Evolutionary conservation across 1,140 invertebrate genomes (phyloP), one percentile per base, ranked within the genome.

Genomic region (Papilio dardanus): DNA sequence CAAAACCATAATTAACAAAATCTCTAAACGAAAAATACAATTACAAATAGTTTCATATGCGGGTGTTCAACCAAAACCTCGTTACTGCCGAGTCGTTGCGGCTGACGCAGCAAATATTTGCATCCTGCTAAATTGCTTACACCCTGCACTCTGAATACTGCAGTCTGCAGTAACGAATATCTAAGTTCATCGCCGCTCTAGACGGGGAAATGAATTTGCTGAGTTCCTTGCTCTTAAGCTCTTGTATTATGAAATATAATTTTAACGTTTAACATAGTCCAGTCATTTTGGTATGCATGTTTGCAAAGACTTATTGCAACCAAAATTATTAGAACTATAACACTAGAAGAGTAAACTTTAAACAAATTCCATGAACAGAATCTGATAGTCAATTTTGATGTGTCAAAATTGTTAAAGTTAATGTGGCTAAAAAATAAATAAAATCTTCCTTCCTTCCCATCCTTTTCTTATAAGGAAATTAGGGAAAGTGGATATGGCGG

Each of bases 71-170:
- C 74, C 76, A 78, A 80, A 80, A 78, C 71, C 77, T 78, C 77
- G 77, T 74, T 80, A 78, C 74, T 75, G 75, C 54, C 28, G 19
- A 33, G 35, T 66, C 33, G 66, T 31, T 75, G 69, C 62, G 77
- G 62, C 65, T 74, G 76, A 66, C 40, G 74, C 74, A 76, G 78
- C 77, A 81, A 83, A 83, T 78, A 81, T 83, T 83, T 79, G 76
- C 77, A 71, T 76, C 40, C 79, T 76, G 66, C 75, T 73, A 83
- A 83, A 83, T 83, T 83, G 80, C 81, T 81, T 81, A 74, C 80
- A 78, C 76, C 37, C 46, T 50, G 16, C 46, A 46, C 42, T 46
- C 42, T 4, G 42, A 46, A 46, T 4, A 46, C 71, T 50, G 42
- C 71, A 54, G 30, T 42, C 42, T 71, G 42, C 71, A 73, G 50